Percentiles rank a stretch among this genome's conserved stretches.
Evolutionary conservation across 2,113 vertebrate genomes (phyloP).

Genomic region (Thymallus thymallus): DNA sequence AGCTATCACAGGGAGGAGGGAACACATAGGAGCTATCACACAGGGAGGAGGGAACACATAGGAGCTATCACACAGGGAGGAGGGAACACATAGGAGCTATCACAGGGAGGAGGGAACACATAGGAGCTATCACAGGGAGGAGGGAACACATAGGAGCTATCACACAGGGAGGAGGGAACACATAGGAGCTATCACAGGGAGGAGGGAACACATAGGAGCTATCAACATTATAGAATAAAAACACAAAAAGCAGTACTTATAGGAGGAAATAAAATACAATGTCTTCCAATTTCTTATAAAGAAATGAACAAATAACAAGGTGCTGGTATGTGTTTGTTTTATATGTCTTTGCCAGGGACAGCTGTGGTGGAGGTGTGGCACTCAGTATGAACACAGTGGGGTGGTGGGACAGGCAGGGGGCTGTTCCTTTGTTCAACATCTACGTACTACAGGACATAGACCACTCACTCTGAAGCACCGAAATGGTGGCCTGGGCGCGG

Average conservation of each 20-base stretch:
- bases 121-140: slow-evolving; percentile 17
- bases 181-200: slow-evolving; percentile 21
- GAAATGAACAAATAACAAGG: slow-evolving; percentile 32
- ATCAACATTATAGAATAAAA: slow-evolving; percentile 29
- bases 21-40: slow-evolving; percentile 30
- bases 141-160: slow-evolving; percentile 28
- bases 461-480: slow-evolving; percentile 98
- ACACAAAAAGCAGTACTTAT: slow-evolving; percentile 65
- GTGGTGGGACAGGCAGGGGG: slow-evolving; percentile 48
- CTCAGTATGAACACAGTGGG: slow-evolving; percentile 24
- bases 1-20: slow-evolving; percentile 9
- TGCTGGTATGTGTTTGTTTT: slow-evolving; percentile 29
- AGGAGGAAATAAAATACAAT: slow-evolving; percentile 54
- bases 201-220: slow-evolving; percentile 26
- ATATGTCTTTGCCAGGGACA: slow-evolving; percentile 25
- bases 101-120: slow-evolving; percentile 27
- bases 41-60: slow-evolving; percentile 30
- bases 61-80: slow-evolving; percentile 11
- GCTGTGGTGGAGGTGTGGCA: slow-evolving; percentile 16
- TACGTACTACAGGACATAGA: slow-evolving; percentile 85
- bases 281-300: slow-evolving; percentile 52
- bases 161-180: slow-evolving; percentile 26
- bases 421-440: slow-evolving; percentile 76
- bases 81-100: slow-evolving; percentile 28
- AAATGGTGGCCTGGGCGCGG: slow-evolving; percentile 98